Conservation (phyloP, 2,888 invertebrate species). For the Callinectes sapidus region DNA sequence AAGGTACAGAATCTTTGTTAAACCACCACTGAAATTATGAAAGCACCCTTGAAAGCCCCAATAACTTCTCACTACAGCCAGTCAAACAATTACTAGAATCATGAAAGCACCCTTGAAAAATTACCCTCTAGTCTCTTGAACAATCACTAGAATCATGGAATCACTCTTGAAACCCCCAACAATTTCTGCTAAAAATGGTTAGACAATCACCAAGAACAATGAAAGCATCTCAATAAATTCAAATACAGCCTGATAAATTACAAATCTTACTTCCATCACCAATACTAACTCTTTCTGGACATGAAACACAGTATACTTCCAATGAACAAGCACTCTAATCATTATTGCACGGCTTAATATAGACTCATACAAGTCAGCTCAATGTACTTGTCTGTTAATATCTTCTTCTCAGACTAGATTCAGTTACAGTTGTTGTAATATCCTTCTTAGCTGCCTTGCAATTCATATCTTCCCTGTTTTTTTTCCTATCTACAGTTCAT, state of each 20-base stretch:
- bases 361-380: not conserved
- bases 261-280: not conserved
- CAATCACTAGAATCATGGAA: too few species aligned
- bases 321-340: not conserved
- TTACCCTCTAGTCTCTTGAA: too few species aligned
- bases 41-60: too few species aligned
- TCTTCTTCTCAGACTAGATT: not conserved
- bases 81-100: too few species aligned
- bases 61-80: too few species aligned
- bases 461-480: not conserved
- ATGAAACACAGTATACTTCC: not conserved
- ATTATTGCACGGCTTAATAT: not conserved
- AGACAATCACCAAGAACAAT: too few species aligned
- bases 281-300: not conserved
- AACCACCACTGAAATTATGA: not conserved
- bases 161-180: too few species aligned
- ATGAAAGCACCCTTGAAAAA: too few species aligned
- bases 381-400: not conserved
- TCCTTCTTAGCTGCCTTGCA: not conserved
- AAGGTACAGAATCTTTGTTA: not conserved
- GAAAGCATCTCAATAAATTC: not conserved
- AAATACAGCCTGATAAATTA: not conserved
- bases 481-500: not conserved
- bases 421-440: not conserved
- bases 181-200: too few species aligned